Conservation (phyloP, 2,888 invertebrate species). For the Allacma fusca region DNA sequence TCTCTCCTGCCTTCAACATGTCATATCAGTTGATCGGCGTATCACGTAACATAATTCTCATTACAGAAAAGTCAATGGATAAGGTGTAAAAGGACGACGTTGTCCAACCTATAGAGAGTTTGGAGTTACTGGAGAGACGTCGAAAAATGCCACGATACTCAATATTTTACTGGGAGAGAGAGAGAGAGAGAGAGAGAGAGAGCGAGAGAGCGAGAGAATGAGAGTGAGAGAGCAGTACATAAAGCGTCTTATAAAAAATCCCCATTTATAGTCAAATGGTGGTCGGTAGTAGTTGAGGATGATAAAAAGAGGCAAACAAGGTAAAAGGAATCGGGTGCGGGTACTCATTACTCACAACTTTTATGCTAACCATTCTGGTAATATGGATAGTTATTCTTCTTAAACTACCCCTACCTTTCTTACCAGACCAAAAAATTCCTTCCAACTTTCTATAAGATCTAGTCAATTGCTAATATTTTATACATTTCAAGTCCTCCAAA, state of each 20-base stretch:
- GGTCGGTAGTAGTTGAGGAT: neutral
- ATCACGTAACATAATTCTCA: conserved; percentile 32
- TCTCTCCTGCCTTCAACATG: conserved; percentile 19
- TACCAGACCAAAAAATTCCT: too few relatives aligned
- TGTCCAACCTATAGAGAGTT: too few relatives aligned
- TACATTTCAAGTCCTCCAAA: too few relatives aligned
- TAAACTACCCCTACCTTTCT: neutral
- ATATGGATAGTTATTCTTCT: neutral
- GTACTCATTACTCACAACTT: conserved; percentile 24
- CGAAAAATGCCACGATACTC: neutral
- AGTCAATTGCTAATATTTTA: too few relatives aligned
- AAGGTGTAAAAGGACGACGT: neutral
- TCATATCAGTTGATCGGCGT: conserved; percentile 34
- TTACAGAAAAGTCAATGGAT: conserved; percentile 25
- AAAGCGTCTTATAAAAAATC: conserved; percentile 1
- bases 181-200: neutral
- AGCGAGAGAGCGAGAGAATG: neutral
- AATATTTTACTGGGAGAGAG: neutral
- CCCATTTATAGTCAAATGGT: conserved; percentile 24
- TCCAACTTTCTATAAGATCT: too few relatives aligned
- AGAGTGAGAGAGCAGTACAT: conserved; percentile 7
- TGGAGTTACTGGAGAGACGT: neutral
- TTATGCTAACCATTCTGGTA: neutral
- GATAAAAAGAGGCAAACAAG: conserved; percentile 24
- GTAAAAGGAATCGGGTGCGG: conserved; percentile 18